phyloP scores from a whole-genome alignment of 2,888 invertebrate genomes.

The Platypus cylindrus region DNA sequence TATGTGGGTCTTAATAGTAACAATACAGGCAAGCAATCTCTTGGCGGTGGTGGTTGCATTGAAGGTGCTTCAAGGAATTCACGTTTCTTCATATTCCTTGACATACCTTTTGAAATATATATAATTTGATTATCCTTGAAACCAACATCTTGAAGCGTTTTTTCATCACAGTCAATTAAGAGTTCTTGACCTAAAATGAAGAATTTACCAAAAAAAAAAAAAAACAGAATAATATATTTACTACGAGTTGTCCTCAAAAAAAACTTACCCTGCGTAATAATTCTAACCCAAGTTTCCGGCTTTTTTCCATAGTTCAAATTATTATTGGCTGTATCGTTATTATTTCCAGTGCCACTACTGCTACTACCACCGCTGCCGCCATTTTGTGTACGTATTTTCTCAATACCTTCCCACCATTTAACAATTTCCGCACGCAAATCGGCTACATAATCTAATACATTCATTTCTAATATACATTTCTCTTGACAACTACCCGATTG shows the following conservation, averaged over 20 bases:
- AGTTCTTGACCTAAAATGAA: conserved; percentile 60
- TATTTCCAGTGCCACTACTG: neutral
- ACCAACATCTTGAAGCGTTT: conserved; percentile 79
- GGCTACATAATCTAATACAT: conserved; percentile 76
- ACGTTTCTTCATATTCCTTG: conserved; percentile 40
- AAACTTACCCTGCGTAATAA: conserved; percentile 69
- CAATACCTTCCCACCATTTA: conserved; percentile 49
- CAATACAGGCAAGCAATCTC: conserved; percentile 74
- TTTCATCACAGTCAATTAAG: conserved; percentile 84
- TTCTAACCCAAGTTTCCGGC: conserved; percentile 54
- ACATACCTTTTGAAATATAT: conserved; percentile 79
- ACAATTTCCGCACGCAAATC: conserved; percentile 88
- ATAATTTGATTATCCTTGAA: conserved; percentile 91
- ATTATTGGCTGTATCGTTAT: no score
- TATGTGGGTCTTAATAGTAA: conserved; percentile 73
- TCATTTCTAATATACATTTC: conserved; percentile 67
- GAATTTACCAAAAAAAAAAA: no score
- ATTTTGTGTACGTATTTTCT: conserved; percentile 13
- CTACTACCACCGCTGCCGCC: conserved; percentile 6
- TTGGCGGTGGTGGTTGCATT: conserved; percentile 73
- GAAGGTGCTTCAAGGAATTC: conserved; percentile 75
- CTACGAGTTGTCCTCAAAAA: neutral
- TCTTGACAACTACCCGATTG: conserved; percentile 84
- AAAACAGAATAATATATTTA: neutral
- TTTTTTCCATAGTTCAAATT: no score